These are phyloP conservation scores for Casuarius casuarius DNA, from an alignment of 2,113 vertebrate genomes.

Conservation along the genomic window DNA sequence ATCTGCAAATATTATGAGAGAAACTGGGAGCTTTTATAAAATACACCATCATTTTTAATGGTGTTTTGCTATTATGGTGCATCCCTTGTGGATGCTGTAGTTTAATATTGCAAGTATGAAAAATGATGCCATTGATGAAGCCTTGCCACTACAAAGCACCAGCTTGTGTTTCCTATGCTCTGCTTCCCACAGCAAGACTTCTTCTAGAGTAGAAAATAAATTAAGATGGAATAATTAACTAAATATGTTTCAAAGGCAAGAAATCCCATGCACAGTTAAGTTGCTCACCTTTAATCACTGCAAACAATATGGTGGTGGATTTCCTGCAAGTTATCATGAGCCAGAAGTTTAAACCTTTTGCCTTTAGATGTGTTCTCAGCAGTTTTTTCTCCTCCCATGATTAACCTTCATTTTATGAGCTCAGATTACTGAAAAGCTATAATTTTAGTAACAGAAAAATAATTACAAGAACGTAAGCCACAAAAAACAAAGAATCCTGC, in stretches of 20 bases:
- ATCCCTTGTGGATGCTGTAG: background rate
- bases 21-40: background rate
- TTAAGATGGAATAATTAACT: background rate
- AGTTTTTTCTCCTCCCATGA: background rate
- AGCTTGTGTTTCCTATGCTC: background rate
- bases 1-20: conserved; percentile 43
- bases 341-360: background rate
- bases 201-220: background rate
- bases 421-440: background rate
- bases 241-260: background rate
- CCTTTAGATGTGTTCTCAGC: background rate
- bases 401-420: background rate
- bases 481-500: background rate
- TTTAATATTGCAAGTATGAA: background rate
- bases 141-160: background rate
- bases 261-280: background rate
- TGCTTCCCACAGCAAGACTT: background rate
- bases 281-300: background rate
- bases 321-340: background rate
- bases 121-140: background rate
- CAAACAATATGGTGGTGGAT: background rate
- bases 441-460: conserved; percentile 1
- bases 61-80: background rate
- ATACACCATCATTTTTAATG: conserved; percentile 24
- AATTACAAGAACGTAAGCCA: background rate